Conservation (phyloP, 2,797 vertebrate species). For the Enteromius treurensis region DNA sequence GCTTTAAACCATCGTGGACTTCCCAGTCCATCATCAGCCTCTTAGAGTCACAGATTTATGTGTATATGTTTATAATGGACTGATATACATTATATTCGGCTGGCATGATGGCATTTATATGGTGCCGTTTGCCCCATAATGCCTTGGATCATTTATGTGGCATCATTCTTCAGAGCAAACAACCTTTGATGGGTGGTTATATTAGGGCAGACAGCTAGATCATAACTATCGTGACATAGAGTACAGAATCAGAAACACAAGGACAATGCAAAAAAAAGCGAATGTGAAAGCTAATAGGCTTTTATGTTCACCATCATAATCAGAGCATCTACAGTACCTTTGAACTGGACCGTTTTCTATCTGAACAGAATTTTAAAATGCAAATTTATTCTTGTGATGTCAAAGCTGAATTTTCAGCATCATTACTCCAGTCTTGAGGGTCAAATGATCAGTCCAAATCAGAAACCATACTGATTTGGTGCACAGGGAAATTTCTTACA, state of each 20-base stretch:
- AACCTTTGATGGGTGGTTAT: constrained; percentile 33
- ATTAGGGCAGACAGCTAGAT: constrained; percentile 25
- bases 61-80: constrained; percentile 43
- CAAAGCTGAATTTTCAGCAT: neutral
- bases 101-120: constrained; percentile 34
- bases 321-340: neutral
- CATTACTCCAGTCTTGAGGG: neutral
- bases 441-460: neutral
- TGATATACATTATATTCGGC: neutral
- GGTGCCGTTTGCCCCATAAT: constrained; percentile 32
- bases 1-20: neutral
- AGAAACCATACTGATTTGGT: neutral
- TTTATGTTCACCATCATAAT: neutral
- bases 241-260: constrained; percentile 9
- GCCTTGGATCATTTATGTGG: constrained; percentile 38
- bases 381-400: neutral
- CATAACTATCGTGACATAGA: constrained; percentile 28
- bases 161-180: constrained; percentile 24
- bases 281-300: neutral
- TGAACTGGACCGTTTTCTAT: too few species aligned
- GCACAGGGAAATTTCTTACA: neutral
- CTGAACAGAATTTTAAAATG: neutral
- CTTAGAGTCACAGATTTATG: constrained; percentile 21
- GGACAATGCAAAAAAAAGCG: neutral
- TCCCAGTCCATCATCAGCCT: constrained; percentile 6